Conservation (phyloP, 2,888 invertebrate species). For the Slavum lentiscoides region DNA sequence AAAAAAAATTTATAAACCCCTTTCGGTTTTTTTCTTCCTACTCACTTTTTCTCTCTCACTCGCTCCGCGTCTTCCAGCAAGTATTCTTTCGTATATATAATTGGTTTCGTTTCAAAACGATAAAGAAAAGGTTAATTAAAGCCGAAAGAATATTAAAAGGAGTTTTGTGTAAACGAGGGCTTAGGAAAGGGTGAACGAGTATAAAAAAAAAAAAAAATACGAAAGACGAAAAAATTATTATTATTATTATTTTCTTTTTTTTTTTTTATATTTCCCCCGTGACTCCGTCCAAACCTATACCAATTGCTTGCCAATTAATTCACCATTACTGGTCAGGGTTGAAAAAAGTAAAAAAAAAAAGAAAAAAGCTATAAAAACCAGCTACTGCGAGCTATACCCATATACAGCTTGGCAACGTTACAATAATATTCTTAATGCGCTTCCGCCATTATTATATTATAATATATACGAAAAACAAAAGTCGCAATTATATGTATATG, state of each 20-base stretch:
- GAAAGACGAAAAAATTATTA: neutral
- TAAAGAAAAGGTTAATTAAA: conserved; percentile 53
- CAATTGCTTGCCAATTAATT: conserved; percentile 52
- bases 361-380: conserved; percentile 51
- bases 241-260: too few relatives aligned
- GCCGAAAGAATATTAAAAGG: conserved; percentile 48
- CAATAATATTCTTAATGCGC: conserved; percentile 51
- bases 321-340: conserved; percentile 50
- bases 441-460: conserved; percentile 23
- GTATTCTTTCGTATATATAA: conserved; percentile 16
- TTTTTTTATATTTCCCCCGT: conserved; percentile 13
- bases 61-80: neutral
- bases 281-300: conserved; percentile 22
- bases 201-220: conserved; percentile 30
- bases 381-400: conserved; percentile 2
- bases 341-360: conserved; percentile 19
- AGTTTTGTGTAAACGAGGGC: conserved; percentile 50
- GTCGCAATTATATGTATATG: neutral
- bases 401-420: conserved; percentile 46
- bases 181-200: conserved; percentile 45
- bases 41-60: neutral
- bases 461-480: conserved; percentile 25
- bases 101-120: conserved; percentile 40
- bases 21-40: conserved; percentile 32
- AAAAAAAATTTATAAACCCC: conserved; percentile 28